Conservation (phyloP, 2,113 vertebrate species). For the Kryptolebias marmoratus region DNA sequence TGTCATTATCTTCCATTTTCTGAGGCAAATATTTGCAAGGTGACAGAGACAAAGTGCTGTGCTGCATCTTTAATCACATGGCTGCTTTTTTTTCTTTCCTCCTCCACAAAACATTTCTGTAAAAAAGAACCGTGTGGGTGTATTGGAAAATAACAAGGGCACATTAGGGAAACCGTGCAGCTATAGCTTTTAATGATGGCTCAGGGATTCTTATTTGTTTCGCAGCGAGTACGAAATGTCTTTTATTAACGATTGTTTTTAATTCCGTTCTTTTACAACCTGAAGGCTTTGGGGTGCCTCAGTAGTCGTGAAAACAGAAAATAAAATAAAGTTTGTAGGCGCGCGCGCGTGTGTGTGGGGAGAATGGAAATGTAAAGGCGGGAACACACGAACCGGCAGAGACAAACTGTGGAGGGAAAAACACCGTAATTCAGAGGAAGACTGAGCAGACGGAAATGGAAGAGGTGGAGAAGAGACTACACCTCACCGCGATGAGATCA, state of each 20-base stretch:
- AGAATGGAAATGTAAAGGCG: neutral
- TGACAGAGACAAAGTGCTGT: conserved; percentile 47
- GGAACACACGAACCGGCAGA: neutral
- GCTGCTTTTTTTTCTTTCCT: conserved; percentile 13
- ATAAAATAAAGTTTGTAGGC: neutral
- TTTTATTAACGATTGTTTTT: neutral
- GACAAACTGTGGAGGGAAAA: conserved; percentile 4
- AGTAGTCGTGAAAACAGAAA: neutral
- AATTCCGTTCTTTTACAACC: neutral
- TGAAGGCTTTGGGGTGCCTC: neutral
- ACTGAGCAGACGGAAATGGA: neutral
- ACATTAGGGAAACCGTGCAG: conserved; percentile 29
- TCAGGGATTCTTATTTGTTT: too few species aligned
- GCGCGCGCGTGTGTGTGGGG: neutral
- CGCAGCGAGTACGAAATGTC: neutral
- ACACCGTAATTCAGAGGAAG: conserved; percentile 12
- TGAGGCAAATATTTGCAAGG: conserved; percentile 49
- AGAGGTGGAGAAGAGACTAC: conserved; percentile 11
- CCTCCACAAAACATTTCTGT: conserved; percentile 41
- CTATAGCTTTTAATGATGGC: neutral
- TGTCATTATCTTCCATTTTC: conserved; percentile 27
- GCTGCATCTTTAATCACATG: conserved; percentile 55
- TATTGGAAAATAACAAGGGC: conserved; percentile 23
- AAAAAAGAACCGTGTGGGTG: conserved; percentile 22
- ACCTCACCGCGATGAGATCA: neutral